phyloP scores from a whole-genome alignment of 2,888 invertebrate genomes.

The Agrochola circellaris region DNA sequence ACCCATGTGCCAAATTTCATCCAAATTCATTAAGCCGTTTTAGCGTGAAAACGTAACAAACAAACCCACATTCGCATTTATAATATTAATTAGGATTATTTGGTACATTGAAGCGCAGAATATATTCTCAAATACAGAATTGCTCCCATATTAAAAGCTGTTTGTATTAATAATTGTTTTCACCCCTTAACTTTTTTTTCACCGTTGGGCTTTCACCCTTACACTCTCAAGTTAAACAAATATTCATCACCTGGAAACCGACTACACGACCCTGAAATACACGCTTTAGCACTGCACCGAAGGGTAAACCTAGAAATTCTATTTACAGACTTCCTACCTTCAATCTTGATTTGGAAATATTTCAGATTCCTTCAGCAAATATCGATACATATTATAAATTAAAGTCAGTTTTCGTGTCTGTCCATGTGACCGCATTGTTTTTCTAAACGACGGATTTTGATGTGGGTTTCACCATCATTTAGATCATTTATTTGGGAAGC shows the following conservation, averaged over 20 bases:
- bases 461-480: background rate
- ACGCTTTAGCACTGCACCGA: background rate
- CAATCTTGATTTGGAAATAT: constrained; percentile 7
- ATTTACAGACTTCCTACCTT: background rate
- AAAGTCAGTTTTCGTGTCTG: too few species aligned
- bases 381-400: background rate
- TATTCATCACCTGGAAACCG: background rate
- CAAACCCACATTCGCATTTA: too few species aligned
- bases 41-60: too few species aligned
- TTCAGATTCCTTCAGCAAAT: background rate
- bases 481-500: background rate
- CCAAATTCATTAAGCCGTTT: too few species aligned
- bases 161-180: background rate
- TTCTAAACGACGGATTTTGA: too few species aligned
- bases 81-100: too few species aligned
- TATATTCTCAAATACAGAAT: background rate
- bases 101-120: background rate
- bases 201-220: background rate
- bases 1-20: too few species aligned
- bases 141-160: background rate
- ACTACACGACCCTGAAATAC: background rate
- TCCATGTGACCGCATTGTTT: background rate
- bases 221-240: background rate
- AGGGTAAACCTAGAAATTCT: background rate
- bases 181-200: background rate